phyloP scores from a whole-genome alignment of 2,113 vertebrate genomes.

The Ginglymostoma cirratum region DNA sequence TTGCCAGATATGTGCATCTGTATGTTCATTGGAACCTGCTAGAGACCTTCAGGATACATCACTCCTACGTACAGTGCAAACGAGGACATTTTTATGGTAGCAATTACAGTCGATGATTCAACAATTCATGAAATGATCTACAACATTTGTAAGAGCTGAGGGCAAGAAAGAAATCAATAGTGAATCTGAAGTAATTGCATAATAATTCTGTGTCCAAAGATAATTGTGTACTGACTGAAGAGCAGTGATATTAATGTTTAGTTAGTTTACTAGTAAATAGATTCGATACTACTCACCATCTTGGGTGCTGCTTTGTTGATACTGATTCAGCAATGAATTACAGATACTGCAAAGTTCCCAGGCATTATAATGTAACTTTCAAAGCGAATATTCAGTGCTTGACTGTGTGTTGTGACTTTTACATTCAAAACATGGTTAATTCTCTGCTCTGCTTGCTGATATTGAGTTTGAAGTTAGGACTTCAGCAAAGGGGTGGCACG shows the following conservation, averaged over 20 bases:
- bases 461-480: not conserved
- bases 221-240: slow-evolving; percentile 8
- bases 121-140: not conserved
- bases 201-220: slow-evolving; percentile 18
- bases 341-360: not conserved
- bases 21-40: not conserved
- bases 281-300: not conserved
- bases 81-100: not conserved
- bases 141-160: not conserved
- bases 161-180: slow-evolving; percentile 16
- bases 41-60: not conserved
- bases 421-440: not conserved
- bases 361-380: not conserved
- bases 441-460: not conserved
- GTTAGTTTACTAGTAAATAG: not conserved
- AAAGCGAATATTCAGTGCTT: not conserved
- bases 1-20: not conserved
- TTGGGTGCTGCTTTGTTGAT: not conserved
- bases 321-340: not conserved
- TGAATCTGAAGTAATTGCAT: not conserved
- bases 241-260: not conserved
- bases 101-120: not conserved
- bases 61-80: not conserved
- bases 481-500: not conserved
- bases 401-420: not conserved